Evolutionary conservation across 2,113 vertebrate species (phyloP), one percentile per base, ranked within the genome.

Genomic region (Callionymus lyra): DNA sequence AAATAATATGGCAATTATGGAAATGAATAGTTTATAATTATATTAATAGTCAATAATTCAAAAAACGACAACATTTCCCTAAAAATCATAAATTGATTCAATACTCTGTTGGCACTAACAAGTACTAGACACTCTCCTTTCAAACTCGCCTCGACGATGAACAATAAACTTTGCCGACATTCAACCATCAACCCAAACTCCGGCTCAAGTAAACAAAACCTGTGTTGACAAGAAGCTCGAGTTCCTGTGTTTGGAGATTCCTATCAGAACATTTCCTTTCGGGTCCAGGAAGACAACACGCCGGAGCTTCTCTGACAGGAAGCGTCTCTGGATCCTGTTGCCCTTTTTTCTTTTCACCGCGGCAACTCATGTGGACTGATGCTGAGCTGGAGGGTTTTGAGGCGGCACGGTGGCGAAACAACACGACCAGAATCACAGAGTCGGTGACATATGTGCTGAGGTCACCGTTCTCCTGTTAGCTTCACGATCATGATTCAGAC

Each of bases 281-380:
- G 63, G 16, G 58, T 69, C 16, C 69, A 62, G 63, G 43, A 56
- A 60, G 64, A 56, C 45, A 40, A 49, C 9, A 53, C 41, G 34
- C 46, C 50, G 6, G 11, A 62, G 48, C 38, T 42, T 61, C 63
- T 50, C 50, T 38, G 19, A 60, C 71, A 72, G 79, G 72, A 83
- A 69, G 72, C 79, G 70, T 68, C 58, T 59, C 56, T 79, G 67
- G 43, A 60, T 68, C 53, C 59, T 49, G 43, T 38, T 37, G 55
- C 46, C 34, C 67, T 53, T 76, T 80, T 82, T 68, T 33, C 67
- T 53, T 76, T 80, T 82, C 69, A 80, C 14, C 39, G 38, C 56
- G 40, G 60, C 64, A 74, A 61, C 65, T 80, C 79, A 74, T 81
- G 76, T 74, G 77, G 59, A 78, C 68, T 68, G 65, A 76, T 38